Conservation (phyloP, 2,797 vertebrate species). For the Acanthurus lineatus region DNA sequence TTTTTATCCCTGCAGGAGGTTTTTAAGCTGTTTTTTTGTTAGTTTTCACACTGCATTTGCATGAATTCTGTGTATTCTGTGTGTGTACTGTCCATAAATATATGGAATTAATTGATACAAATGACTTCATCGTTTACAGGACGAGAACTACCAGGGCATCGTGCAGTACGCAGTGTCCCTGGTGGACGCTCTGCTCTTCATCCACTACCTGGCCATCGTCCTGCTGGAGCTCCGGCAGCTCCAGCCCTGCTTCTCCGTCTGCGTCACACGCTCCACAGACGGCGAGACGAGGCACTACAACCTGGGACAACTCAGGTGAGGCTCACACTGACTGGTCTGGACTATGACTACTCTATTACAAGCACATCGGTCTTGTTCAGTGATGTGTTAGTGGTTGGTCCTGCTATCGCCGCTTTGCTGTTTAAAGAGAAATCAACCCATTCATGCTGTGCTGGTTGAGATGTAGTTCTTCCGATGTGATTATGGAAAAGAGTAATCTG, state of each 20-base stretch:
- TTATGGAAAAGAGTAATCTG: background rate
- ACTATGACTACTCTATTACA: too few species aligned
- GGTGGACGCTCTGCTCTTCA: constrained; percentile 96
- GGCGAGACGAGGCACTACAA: constrained; percentile 94
- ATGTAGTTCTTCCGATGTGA: background rate
- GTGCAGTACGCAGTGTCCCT: constrained; percentile 96
- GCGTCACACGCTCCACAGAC: constrained; percentile 92
- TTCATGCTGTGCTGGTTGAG: background rate
- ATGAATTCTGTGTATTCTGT: background rate
- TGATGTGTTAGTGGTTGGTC: too few species aligned
- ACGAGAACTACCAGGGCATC: constrained; percentile 93
- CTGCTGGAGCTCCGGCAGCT: constrained; percentile 96
- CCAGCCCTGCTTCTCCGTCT: constrained; percentile 90
- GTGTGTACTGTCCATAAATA: background rate
- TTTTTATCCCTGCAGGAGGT: constrained; percentile 5
- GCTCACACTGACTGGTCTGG: too few species aligned
- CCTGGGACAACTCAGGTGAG: constrained; percentile 92
- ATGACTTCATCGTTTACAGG: constrained; percentile 60
- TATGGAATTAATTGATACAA: background rate
- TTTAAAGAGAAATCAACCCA: background rate
- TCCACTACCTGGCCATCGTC: constrained; percentile 97
- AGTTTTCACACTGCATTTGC: background rate
- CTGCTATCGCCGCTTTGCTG: background rate
- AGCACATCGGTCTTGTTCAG: too few species aligned
- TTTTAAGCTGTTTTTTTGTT: constrained; percentile 6